phyloP scores from a whole-genome alignment of 2,113 vertebrate species.

The Porphyrio hochstetteri region DNA sequence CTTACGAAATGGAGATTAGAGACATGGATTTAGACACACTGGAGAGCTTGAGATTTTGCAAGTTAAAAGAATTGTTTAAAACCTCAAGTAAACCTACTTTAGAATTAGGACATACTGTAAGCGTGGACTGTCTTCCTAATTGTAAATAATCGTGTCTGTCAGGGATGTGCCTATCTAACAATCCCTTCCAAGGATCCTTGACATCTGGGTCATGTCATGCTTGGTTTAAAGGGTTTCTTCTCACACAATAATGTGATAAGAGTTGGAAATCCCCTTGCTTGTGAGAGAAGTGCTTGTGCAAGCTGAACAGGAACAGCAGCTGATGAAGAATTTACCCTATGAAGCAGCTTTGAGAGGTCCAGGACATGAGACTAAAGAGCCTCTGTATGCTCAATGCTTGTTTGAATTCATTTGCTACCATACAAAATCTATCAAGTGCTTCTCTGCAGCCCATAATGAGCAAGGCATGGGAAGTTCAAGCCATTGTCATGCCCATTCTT shows the following conservation, averaged over 20 bases:
- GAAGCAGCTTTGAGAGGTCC: background rate
- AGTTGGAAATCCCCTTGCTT: background rate
- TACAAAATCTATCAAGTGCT: background rate
- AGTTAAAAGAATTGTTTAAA: slow-evolving; percentile 18
- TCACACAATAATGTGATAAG: background rate
- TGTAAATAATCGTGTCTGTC: background rate
- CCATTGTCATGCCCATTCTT: background rate
- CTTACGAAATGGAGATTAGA: background rate
- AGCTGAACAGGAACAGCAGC: background rate
- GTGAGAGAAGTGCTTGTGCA: background rate
- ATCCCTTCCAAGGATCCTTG: background rate
- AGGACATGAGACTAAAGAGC: background rate
- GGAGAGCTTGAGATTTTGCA: background rate
- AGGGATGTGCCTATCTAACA: background rate
- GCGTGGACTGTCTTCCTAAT: background rate
- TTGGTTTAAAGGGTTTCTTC: background rate
- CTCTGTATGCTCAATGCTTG: background rate
- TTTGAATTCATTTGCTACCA: background rate
- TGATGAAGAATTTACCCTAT: background rate
- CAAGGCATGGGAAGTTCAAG: background rate
- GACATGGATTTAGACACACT: background rate
- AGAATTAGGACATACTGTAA: background rate
- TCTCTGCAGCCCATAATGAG: background rate
- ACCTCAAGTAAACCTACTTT: slow-evolving; percentile 1
- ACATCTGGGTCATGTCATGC: background rate